phyloP scores from a whole-genome alignment of 2,797 vertebrate genomes.

The Aeoliscus strigatus region DNA sequence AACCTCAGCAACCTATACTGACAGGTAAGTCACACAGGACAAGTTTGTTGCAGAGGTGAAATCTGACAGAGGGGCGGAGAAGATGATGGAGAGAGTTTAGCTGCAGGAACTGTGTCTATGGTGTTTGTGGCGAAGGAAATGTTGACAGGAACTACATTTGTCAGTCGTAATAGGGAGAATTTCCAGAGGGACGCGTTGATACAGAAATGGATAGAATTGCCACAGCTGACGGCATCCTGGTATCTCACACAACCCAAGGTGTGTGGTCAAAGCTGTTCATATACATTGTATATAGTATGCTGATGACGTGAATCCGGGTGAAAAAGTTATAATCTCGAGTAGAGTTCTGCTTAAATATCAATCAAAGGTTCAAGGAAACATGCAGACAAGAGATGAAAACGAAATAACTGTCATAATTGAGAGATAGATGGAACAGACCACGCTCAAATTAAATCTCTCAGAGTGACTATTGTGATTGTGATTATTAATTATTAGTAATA shows the following conservation, averaged over 20 bases:
- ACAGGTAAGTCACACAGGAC: too few relatives aligned
- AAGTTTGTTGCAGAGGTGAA: conserved; percentile 27
- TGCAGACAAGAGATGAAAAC: conserved; percentile 14
- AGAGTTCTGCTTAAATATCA: conserved; percentile 27
- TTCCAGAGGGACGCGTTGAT: conserved; percentile 32
- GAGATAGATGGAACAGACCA: too few relatives aligned
- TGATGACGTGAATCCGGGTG: conserved; percentile 33
- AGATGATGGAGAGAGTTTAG: conserved; percentile 7
- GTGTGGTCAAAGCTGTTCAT: conserved; percentile 9
- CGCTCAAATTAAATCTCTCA: too few relatives aligned
- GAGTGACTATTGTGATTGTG: too few relatives aligned
- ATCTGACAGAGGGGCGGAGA: conserved; percentile 25
- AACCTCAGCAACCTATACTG: too few relatives aligned
- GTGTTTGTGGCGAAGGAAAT: conserved; percentile 27
- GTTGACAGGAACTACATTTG: conserved; percentile 39
- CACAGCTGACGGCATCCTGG: conserved; percentile 20
- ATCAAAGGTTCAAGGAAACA: conserved; percentile 19
- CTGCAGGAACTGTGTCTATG: conserved; percentile 20
- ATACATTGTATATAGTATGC: conserved; percentile 24
- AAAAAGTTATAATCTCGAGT: too few relatives aligned
- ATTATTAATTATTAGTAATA: too few relatives aligned
- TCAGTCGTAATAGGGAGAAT: conserved; percentile 39
- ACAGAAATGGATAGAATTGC: conserved; percentile 27
- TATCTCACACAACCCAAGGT: conserved; percentile 15
- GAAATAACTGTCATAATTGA: conserved; percentile 7